Evolutionary conservation across 2,888 invertebrate genomes (phyloP).

Genomic region (Cyaniris semiargus): DNA sequence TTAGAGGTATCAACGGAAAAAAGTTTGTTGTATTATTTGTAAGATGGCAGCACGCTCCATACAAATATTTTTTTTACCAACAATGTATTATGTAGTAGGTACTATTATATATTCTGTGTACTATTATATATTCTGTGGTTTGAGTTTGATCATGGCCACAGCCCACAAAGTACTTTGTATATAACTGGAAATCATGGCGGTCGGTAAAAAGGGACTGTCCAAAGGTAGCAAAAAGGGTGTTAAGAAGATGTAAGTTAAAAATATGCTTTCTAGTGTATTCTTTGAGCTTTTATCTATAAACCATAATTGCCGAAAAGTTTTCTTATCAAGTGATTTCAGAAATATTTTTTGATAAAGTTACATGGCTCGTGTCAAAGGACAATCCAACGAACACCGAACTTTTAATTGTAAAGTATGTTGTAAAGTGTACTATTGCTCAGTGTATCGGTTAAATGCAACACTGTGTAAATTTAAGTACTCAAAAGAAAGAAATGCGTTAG

Average conservation of each 20-base stretch:
- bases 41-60: too few relatives aligned
- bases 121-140: too few relatives aligned
- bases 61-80: too few relatives aligned
- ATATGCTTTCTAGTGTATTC: conserved; percentile 58
- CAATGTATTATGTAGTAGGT: too few relatives aligned
- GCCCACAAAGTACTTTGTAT: too few relatives aligned
- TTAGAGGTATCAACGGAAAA: too few relatives aligned
- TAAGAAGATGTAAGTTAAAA: conserved; percentile 97
- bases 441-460: neutral
- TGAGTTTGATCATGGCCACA: too few relatives aligned
- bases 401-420: too few relatives aligned
- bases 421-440: neutral
- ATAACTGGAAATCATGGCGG: conserved; percentile 93
- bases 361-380: conserved; percentile 62
- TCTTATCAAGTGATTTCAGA: conserved; percentile 52
- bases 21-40: too few relatives aligned
- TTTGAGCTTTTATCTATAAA: conserved; percentile 43
- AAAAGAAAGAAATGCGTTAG: neutral
- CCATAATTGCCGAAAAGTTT: conserved; percentile 32
- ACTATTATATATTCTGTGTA: too few relatives aligned
- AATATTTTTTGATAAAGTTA: conserved; percentile 61
- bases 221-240: conserved; percentile 99
- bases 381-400: neutral
- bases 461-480: neutral
- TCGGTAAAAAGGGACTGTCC: conserved; percentile 97